Base-by-base conservation (phyloP, 2,888 invertebrate genomes). In the Macroteleia sp. region DNA sequence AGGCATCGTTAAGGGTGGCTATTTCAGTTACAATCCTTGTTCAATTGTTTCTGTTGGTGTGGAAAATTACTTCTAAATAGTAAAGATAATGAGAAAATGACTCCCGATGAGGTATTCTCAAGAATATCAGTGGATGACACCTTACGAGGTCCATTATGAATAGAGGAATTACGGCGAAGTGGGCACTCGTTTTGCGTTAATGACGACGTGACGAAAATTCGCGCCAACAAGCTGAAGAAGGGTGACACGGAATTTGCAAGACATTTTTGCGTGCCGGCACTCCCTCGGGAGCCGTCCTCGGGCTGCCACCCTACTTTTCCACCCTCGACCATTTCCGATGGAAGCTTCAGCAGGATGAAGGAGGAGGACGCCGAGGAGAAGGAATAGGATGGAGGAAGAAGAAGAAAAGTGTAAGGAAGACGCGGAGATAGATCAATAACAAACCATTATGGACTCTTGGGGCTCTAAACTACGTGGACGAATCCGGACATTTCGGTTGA, bases 371-470 rank as follows among this genome's bases (percentile, higher is more conserved):
- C 10, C 36, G 36, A 74, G 80, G 80, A 78, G 85, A 84, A 85
- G 85, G 20, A 50, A 39, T 28, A 22, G 50, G 64, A 19, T 32
- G 59, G 39, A 81, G 46, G 77, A 83, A 73, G 81, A 82, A 80
- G 86, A 85, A 86, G 86, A 87, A 87, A 87, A 86, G 81, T 84
- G 82, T 83, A 83, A 86, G 86, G 82, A 87, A 86, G 83, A 79
- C 85, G 83, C 82, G 73, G 84, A 85, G 88, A 85, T 88, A 89
- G 89, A 90, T 90, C 90, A 89, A 90, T 90, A 90, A 89, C 86
- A 88, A 90, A 88, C 88, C 88, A 88, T 90, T 89, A 89, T 86
- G 85, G 86, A 84, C 83, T 84, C 83, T 74, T 61, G 82, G 80
- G 81, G 81, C 79, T 79, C 50, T 62, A 66, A 77, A 75, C 64